phyloP scores from a whole-genome alignment of 2,888 invertebrate species.

The Caenorhabditis macrosperma region DNA sequence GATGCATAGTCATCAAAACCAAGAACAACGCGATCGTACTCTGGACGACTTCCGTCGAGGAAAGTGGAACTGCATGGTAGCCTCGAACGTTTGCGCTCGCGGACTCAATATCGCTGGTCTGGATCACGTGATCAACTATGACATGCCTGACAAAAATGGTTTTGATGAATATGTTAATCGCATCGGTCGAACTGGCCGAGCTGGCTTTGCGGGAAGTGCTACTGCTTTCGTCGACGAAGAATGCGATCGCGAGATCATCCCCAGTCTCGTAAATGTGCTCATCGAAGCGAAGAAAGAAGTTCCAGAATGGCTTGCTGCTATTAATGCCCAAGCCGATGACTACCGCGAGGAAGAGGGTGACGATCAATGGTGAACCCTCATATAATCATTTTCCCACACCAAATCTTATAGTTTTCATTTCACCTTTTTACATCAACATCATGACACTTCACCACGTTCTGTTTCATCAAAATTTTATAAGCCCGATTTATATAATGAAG shows the following conservation, averaged over 20 bases:
- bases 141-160: conserved; percentile 35
- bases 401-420: neutral
- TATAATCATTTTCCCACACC: neutral
- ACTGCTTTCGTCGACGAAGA: conserved; percentile 39
- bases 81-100: conserved; percentile 54
- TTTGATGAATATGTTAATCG: conserved; percentile 58
- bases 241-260: conserved; percentile 31
- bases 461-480: neutral
- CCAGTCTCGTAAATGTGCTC: conserved; percentile 25
- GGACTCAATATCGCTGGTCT: conserved; percentile 43
- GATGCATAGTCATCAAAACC: conserved; percentile 52
- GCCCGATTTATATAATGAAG: neutral
- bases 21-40: conserved; percentile 30
- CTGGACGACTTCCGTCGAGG: conserved; percentile 41
- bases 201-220: conserved; percentile 42
- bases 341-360: conserved; percentile 8
- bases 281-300: conserved; percentile 39
- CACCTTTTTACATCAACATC: neutral
- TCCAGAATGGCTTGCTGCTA: conserved; percentile 26
- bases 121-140: conserved; percentile 55
- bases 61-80: conserved; percentile 37
- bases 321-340: neutral
- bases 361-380: conserved; percentile 27
- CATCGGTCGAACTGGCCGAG: conserved; percentile 54
- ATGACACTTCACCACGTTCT: too few relatives aligned